Evolutionary conservation across 2,113 vertebrate species (phyloP).

Genomic region (Dasypus novemcinctus): DNA sequence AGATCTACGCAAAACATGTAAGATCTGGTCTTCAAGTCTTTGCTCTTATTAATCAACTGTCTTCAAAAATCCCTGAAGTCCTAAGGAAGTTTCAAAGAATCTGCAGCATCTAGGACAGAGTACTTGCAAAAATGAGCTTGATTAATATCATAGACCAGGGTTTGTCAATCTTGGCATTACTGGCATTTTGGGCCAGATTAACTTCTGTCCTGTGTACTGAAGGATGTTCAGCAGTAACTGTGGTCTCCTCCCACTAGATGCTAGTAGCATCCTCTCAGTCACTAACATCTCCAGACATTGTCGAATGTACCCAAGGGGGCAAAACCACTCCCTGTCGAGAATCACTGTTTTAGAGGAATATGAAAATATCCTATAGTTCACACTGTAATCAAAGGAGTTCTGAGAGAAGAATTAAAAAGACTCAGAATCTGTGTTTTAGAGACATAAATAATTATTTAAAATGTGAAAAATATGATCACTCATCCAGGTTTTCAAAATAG

Average conservation of each 20-base stretch:
- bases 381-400: neutral
- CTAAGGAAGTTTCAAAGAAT: neutral
- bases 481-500: neutral
- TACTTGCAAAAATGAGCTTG: neutral
- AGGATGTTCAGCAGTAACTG: neutral
- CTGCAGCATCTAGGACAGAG: neutral
- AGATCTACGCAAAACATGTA: neutral
- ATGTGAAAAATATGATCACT: neutral
- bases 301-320: neutral
- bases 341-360: neutral
- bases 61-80: neutral
- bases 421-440: neutral
- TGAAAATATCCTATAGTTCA: neutral
- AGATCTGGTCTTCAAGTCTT: constrained; percentile 20
- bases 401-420: neutral
- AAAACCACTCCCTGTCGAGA: neutral
- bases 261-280: neutral
- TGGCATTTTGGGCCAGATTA: neutral
- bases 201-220: neutral
- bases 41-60: neutral
- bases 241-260: neutral
- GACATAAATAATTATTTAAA: neutral
- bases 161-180: neutral
- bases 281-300: neutral
- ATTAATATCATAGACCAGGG: neutral